Evolutionary conservation across 2,797 vertebrate genomes (phyloP), one percentile per base, ranked within the genome.

Genomic region (Alcedo quadribrachys): DNA sequence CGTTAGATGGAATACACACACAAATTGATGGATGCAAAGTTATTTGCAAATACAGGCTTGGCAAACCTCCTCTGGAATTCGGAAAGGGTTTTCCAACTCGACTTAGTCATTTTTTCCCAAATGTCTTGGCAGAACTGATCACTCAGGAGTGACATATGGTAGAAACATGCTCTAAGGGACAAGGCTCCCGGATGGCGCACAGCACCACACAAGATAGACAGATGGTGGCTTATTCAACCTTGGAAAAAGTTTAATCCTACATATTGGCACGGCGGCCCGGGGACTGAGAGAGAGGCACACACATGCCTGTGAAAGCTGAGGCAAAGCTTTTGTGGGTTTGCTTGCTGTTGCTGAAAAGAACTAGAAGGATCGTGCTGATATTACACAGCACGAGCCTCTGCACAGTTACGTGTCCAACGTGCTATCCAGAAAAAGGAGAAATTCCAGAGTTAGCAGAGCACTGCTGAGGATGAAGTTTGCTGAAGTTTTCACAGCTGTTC

Each of bases 221-320:
- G 98, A 98, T 99, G 98, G 98, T 96, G 92, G 97, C 97, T 98
- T 98, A 95, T 97, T 98, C 97, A 97, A 97, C 98, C 97, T 98
- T 97, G 95, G 98, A 97, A 97, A 97, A 97, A 97, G 96, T 97
- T 97, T 96, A 97, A 97, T 97, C 97, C 97, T 96, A 71, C 90
- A 81, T 92, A 62, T 92, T 97, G 97, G 97, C 96, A 97, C 82
- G 24, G 90, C 8, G 89, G 91, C 86, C 93, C 76, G 91, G 79
- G 96, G 96, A 96, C 91, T 25, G 71, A 91, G 85, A 78, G 89
- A 83, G 82, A 81, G 70, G 85, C 86, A 53, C 82, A 85, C 77
- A 83, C 94, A 94, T 73, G 90, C 94, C 91, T 85, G 83, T 87
- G 95, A 92, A 90, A 85, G 95, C 85, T 75, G 81, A 96, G 91